Conservation (phyloP, 2,888 invertebrate species). For the Eupeodes latifasciatus region DNA sequence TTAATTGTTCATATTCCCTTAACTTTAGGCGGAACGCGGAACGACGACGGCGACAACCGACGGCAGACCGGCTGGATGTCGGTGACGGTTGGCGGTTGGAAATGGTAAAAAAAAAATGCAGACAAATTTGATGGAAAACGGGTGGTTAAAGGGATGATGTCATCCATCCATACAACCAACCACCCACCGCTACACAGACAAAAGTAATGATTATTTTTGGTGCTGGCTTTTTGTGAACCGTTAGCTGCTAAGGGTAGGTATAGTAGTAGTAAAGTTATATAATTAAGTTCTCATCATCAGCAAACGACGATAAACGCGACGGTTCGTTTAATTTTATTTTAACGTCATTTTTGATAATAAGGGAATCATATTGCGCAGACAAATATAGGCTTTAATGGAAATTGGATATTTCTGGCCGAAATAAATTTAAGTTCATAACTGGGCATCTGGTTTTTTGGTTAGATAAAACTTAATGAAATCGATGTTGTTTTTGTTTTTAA, state of each 20-base stretch:
- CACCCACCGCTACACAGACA: background rate
- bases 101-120: background rate
- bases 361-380: background rate
- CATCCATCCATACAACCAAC: background rate
- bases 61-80: background rate
- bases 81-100: background rate
- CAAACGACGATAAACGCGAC: background rate
- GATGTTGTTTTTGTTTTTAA: too few species aligned
- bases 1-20: slow-evolving; percentile 28
- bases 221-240: background rate
- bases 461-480: too few species aligned
- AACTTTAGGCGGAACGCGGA: background rate
- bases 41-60: background rate
- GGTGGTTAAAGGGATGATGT: background rate
- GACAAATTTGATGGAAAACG: slow-evolving; percentile 8
- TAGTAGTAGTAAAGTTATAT: slow-evolving; percentile 16
- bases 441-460: too few species aligned
- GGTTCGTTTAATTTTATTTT: slow-evolving; percentile 26
- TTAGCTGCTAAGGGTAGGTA: background rate
- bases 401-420: background rate
- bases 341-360: slow-evolving; percentile 11
- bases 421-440: too few species aligned
- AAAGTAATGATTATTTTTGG: background rate
- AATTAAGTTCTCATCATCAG: slow-evolving; percentile 12
- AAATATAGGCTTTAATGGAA: slow-evolving; percentile 21